Conservation (phyloP, 2,888 invertebrate species). For the Andrena chrysosceles region DNA sequence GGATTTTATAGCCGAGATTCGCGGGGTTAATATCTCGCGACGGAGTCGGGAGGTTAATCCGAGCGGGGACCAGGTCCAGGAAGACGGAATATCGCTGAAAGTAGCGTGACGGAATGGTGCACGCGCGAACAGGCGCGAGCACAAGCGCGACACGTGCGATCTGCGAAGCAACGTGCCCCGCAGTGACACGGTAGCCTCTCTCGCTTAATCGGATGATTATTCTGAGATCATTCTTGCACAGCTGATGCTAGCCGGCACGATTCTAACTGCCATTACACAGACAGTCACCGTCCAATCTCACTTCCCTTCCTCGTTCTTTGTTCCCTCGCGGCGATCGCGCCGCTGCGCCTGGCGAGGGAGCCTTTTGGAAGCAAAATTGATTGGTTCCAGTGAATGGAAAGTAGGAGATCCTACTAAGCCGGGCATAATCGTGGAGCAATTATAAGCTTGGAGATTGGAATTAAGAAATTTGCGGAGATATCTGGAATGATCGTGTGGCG, state of each 20-base stretch:
- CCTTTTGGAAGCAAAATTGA: neutral
- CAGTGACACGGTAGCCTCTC: slow-evolving; percentile 77
- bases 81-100: neutral
- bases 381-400: too few species aligned
- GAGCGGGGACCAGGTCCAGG: too few species aligned
- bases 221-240: slow-evolving; percentile 81
- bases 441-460: too few species aligned
- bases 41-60: too few species aligned
- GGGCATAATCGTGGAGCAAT: too few species aligned
- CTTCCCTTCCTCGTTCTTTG: slow-evolving; percentile 38
- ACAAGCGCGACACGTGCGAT: slow-evolving; percentile 50
- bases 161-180: slow-evolving; percentile 63
- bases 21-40: too few species aligned
- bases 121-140: slow-evolving; percentile 23
- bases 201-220: slow-evolving; percentile 82
- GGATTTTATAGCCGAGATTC: too few species aligned
- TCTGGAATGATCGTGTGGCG: too few species aligned
- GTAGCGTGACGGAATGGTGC: slow-evolving; percentile 25
- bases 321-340: slow-evolving; percentile 16
- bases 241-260: slow-evolving; percentile 67
- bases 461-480: too few species aligned
- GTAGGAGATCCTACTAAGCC: too few species aligned
- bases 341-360: neutral
- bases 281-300: slow-evolving; percentile 48
- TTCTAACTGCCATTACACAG: slow-evolving; percentile 62